These are phyloP conservation scores for Spodoptera picta DNA, from an alignment of 2,888 invertebrate genomes.

Conservation along the genomic window DNA sequence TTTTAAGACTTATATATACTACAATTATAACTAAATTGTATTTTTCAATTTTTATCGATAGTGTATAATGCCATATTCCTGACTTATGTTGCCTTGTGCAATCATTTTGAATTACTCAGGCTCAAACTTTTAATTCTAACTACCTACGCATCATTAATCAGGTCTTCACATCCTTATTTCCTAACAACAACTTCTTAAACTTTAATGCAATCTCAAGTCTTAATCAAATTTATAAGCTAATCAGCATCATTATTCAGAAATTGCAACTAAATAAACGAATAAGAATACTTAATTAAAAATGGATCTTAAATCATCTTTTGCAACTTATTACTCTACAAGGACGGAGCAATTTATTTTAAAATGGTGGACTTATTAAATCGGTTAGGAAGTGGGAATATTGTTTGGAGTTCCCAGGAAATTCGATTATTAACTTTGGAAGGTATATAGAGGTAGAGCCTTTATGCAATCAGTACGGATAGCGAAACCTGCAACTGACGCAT, in stretches of 20 bases:
- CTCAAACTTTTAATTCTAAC: too few species aligned
- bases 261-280: constrained; percentile 1
- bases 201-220: too few species aligned
- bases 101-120: too few species aligned
- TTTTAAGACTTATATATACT: too few species aligned
- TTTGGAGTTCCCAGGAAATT: constrained; percentile 50
- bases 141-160: too few species aligned
- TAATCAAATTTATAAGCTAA: too few species aligned
- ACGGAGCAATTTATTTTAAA: constrained; percentile 35
- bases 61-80: too few species aligned
- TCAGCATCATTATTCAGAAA: not conserved
- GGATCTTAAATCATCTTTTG: constrained; percentile 21
- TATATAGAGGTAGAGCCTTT: constrained; percentile 22
- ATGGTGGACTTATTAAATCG: constrained; percentile 31
- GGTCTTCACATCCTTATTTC: too few species aligned
- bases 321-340: constrained; percentile 20
- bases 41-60: too few species aligned
- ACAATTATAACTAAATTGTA: too few species aligned
- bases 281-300: constrained; percentile 11
- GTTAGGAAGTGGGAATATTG: constrained; percentile 30
- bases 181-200: too few species aligned
- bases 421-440: constrained; percentile 48
- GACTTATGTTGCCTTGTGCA: too few species aligned
- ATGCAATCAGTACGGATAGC: constrained; percentile 18
- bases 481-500: constrained; percentile 47